Evolutionary conservation across 2,797 vertebrate genomes (phyloP).

Genomic region (Paedocypris micromegethes): DNA sequence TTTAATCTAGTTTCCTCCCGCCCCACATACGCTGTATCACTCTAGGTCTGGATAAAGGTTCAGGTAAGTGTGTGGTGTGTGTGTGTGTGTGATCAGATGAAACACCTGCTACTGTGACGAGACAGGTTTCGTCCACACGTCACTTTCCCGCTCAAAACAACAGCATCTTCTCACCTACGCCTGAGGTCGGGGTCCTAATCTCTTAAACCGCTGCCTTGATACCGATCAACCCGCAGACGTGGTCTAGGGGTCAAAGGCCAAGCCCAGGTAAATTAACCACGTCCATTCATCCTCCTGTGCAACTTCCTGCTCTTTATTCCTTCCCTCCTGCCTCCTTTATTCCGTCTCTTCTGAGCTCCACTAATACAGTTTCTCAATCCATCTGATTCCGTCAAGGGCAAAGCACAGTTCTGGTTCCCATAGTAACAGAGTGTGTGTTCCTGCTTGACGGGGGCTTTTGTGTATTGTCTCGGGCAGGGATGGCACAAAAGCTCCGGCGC

Average conservation of each 20-base stretch:
- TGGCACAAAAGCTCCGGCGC: constrained; percentile 25
- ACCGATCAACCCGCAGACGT: constrained; percentile 4
- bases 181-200: no score
- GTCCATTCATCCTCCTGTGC: constrained; percentile 20
- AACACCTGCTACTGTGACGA: constrained; percentile 36
- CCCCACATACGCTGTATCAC: no score
- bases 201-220: not conserved
- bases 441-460: constrained; percentile 43
- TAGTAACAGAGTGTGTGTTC: constrained; percentile 64
- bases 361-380: constrained; percentile 36
- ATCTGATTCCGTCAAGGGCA: constrained; percentile 60
- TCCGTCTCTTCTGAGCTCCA: constrained; percentile 23
- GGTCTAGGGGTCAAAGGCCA: not conserved
- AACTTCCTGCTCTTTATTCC: constrained; percentile 17
- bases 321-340: not conserved
- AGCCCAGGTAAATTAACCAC: not conserved
- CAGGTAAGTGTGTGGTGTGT: constrained; percentile 13
- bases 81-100: constrained; percentile 31
- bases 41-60: no score
- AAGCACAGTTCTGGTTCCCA: constrained; percentile 58
- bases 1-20: no score
- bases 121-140: constrained; percentile 13
- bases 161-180: no score
- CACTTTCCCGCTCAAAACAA: no score
- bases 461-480: constrained; percentile 37